Evolutionary conservation across 1,140 invertebrate genomes (phyloP), one percentile per base, ranked within the genome.

Genomic region (Bombus superbus): DNA sequence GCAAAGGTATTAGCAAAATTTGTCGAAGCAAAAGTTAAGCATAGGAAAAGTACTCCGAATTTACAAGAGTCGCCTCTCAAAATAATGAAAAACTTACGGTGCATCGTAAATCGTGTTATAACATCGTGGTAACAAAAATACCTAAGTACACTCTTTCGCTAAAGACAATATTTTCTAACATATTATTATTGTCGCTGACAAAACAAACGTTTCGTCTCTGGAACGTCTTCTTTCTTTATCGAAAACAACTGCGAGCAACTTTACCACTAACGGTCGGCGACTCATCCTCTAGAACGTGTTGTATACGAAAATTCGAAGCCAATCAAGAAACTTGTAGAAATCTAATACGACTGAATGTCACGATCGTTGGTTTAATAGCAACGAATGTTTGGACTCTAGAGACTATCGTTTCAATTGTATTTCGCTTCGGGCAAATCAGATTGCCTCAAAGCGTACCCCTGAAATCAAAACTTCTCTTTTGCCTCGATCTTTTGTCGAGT

Each of bases 341-440:
- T 77, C 85, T n/a, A 42, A 69, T 88, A 78, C 28, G 64, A 42
- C 42, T 35, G 80, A 81, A 73, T 87, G 78, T 53, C 68, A 79
- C 40, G 85, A 79, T 89, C 81, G 88, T 88, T 88, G 88, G 88
- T 89, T 89, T 88, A 88, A 87, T 81, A 44, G 76, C 85, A 71
- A 84, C 73, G 80, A 71, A 88, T 87, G 87, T 86, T n/a, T 44
- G 76, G 57, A 81, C 76, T 35, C 35, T 3, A 18, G 35, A 68
- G 66, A 22, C 32, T 40, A 35, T 64, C 47, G 76, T 35, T 57
- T 72, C 66, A 18, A 40, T 38, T 10, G 15, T 44, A 35, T 32
- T 40, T 3, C 0, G 15, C 47, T 15, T 18, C 2, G 62, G 5
- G 44, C 15, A 25, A 38, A 32, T 42, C 4, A 32, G 47, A 53